These are phyloP conservation scores for Apamea crenata DNA, from an alignment of 2,888 invertebrate genomes.

Conservation along the genomic window DNA sequence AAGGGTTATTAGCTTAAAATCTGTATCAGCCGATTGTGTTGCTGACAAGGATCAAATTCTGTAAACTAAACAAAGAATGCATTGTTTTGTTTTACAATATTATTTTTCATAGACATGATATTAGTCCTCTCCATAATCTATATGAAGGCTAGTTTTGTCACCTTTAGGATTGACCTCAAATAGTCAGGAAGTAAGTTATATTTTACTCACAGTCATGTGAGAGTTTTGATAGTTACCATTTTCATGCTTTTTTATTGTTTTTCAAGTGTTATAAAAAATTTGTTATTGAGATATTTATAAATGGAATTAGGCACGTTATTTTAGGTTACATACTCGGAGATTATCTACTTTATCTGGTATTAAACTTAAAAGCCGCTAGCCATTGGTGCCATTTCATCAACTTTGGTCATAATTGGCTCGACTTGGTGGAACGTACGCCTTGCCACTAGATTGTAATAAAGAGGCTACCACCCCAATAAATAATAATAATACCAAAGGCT, in stretches of 20 bases:
- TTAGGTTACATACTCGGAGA: constrained; percentile 9
- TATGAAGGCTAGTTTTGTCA: not conserved
- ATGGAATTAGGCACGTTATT: constrained; percentile 8
- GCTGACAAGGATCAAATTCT: not conserved
- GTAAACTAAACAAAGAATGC: not conserved
- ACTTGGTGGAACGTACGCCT: not conserved
- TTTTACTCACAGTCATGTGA: constrained; percentile 7
- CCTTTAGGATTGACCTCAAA: constrained; percentile 10
- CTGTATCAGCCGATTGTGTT: not conserved
- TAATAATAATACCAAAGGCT: not conserved
- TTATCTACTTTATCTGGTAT: not conserved
- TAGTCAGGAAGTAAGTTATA: not conserved
- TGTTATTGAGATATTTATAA: constrained; percentile 31
- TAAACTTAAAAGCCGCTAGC: not conserved
- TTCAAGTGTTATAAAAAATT: constrained; percentile 20
- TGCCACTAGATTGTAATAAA: constrained; percentile 12
- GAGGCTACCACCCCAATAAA: constrained; percentile 7
- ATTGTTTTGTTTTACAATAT: not conserved
- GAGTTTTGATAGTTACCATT: constrained; percentile 44
- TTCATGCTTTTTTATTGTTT: constrained; percentile 33
- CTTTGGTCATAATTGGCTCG: not conserved
- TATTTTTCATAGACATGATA: not conserved
- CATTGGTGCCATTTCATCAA: not conserved
- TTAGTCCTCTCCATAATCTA: not conserved
- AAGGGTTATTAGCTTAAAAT: not conserved